A percentile compares a stretch with the other conserved stretches of the same genome.
These are phyloP conservation scores for Mesitornis unicolor DNA, from an alignment of 2,113 vertebrate species.

Conservation along the genomic window DNA sequence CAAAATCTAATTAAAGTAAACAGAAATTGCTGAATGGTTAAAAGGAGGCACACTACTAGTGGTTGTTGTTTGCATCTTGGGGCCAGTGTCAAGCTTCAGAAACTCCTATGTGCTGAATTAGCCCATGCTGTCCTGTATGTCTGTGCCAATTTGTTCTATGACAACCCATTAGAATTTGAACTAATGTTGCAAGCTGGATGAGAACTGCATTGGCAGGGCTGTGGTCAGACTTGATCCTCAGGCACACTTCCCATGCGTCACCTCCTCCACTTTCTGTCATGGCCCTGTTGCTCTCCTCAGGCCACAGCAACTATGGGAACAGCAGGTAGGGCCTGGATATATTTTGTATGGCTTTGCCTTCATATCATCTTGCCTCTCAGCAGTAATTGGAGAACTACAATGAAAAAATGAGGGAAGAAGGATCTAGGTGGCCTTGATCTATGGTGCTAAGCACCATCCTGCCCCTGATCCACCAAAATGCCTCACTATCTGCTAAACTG, in stretches of 20 bases:
- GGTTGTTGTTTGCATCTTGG: background rate
- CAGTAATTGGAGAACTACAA: background rate
- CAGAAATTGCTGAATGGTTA: background rate
- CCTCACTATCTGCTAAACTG: background rate
- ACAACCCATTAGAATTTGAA: background rate
- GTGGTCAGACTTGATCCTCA: background rate
- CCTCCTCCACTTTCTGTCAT: background rate
- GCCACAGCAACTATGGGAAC: background rate
- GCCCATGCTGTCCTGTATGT: background rate
- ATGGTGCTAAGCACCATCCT: background rate
- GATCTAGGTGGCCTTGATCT: background rate
- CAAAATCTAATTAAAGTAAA: background rate
- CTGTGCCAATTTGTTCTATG: background rate
- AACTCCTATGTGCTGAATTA: background rate
- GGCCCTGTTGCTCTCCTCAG: background rate
- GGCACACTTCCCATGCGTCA: rapidly evolving
- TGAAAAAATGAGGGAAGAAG: background rate
- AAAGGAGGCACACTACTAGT: background rate
- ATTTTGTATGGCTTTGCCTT: background rate
- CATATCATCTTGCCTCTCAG: background rate
- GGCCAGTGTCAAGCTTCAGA: background rate
- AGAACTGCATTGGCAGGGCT: background rate
- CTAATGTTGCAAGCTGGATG: background rate
- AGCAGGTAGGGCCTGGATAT: background rate
- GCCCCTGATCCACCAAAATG: rapidly evolving